A percentile compares a stretch with the other conserved stretches of the same genome.
phyloP scores from a whole-genome alignment of 2,113 vertebrate species.

The Chaenogobius annularis region DNA sequence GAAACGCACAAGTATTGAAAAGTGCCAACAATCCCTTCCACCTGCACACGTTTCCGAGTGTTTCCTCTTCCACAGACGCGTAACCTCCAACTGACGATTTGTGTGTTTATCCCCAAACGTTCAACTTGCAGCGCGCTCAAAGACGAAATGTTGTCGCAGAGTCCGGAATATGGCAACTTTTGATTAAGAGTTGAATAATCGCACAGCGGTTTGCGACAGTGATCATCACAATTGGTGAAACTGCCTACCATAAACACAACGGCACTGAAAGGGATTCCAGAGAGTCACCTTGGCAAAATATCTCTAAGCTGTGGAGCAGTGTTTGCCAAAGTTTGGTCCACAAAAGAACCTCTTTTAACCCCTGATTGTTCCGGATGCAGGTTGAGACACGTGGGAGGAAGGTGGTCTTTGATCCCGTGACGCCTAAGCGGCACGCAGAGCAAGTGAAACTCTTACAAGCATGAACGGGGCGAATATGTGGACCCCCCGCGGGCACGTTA shows the following conservation, averaged over 20 bases:
- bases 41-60: not conserved
- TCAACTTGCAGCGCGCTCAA: not conserved
- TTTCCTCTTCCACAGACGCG: not conserved
- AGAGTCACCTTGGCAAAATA: constrained; percentile 2
- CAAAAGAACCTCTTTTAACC: no score
- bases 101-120: not conserved
- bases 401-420: no score
- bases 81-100: not conserved
- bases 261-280: not conserved
- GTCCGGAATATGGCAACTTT: not conserved
- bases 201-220: not conserved
- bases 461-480: no score
- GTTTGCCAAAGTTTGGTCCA: no score
- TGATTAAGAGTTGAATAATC: not conserved
- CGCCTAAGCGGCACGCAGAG: no score
- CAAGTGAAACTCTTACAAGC: no score
- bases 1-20: not conserved
- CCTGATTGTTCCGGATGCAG: no score
- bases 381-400: no score
- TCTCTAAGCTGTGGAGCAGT: no score
- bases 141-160: not conserved
- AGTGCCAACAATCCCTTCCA: not conserved
- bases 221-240: constrained; percentile 2
- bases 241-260: not conserved
- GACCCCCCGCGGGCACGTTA: no score